Evolutionary conservation across 2,888 invertebrate species (phyloP).

Genomic region (Drosophila kuntzei): DNA sequence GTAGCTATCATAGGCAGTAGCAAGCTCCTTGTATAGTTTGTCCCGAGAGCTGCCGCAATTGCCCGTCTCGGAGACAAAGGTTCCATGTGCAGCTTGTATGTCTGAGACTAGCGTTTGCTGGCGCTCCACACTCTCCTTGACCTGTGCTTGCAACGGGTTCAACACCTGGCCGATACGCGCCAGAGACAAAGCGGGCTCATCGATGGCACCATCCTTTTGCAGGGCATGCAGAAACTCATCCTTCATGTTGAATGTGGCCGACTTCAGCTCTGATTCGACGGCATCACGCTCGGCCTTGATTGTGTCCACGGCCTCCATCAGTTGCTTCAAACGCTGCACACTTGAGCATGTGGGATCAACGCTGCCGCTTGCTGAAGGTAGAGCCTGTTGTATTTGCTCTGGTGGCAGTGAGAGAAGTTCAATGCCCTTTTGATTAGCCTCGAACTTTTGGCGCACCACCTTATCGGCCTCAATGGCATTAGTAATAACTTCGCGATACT

Average conservation of each 20-base stretch:
- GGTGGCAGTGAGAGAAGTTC: conserved; percentile 92
- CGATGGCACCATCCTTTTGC: conserved; percentile 91
- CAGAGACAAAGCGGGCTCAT: conserved; percentile 90
- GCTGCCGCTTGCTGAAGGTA: conserved; percentile 88
- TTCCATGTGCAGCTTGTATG: conserved; percentile 87
- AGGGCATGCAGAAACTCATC: conserved; percentile 91
- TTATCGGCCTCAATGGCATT: conserved; percentile 94
- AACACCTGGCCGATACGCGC: conserved; percentile 91
- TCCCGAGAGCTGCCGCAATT: conserved; percentile 90
- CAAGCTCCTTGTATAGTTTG: conserved; percentile 92
- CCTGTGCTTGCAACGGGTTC: conserved; percentile 92
- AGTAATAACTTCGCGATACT: conserved; percentile 96
- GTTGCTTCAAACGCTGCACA: conserved; percentile 89
- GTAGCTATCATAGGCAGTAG: conserved; percentile 96
- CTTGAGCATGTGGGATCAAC: conserved; percentile 88
- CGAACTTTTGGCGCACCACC: conserved; percentile 95
- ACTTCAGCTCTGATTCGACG: conserved; percentile 94
- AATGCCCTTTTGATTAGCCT: conserved; percentile 91
- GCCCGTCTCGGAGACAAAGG: conserved; percentile 88
- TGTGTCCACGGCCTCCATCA: conserved; percentile 94
- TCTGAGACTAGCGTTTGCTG: conserved; percentile 90
- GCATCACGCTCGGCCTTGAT: conserved; percentile 95
- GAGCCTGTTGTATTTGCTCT: conserved; percentile 89
- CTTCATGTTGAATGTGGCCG: conserved; percentile 93
- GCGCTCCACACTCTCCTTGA: conserved; percentile 90